Evolutionary conservation across 2,113 vertebrate genomes (phyloP), one percentile per base, ranked within the genome.

Genomic region (Mirza zaza): DNA sequence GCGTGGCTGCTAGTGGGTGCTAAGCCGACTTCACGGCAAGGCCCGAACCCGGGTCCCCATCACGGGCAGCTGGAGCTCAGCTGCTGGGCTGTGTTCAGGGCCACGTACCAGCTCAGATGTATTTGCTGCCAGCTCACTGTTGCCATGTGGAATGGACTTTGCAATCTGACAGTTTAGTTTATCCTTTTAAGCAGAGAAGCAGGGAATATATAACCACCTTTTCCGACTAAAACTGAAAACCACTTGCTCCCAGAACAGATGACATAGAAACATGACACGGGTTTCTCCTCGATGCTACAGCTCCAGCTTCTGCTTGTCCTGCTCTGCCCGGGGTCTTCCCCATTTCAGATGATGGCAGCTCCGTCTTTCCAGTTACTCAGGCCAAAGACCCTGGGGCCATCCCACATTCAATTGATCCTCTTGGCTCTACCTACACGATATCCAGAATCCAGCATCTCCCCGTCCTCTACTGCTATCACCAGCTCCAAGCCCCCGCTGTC

Each of bases 21-120:
- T 29, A 10, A 25, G 23, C 39, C 0, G 8, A 45, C 11, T n/a
- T 29, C 55, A 0, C 3, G 4, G 18, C 7, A 2, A 2, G 15
- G 12, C 27, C 65, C 21, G 12, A 57, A 25, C 29, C 36, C 25
- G 13, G 0, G 5, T 13, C 57, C 68, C 48, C 48, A 42, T 7
- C 0, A 0, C 27, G 0, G 5, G 15, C 73, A 68, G 42, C 32
- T 14, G 84, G 61, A 13, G 15, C 50, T 12, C 63, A n/a, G 25
- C 91, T 67, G 32, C 34, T 39, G n/a, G 18, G 17, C 59, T 80
- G 67, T 82, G 86, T 42, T 80, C 61, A 36, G 96, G 59, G 79
- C 2, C 1, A 82, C 14, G 61, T 4, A 21, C 36, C 3, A 17
- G 77, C 57, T 67, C 48, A 32, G 57, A 73, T 9, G 7, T 21